These are phyloP conservation scores for Tridacna crocea DNA, from an alignment of 2,888 invertebrate genomes.

Conservation along the genomic window DNA sequence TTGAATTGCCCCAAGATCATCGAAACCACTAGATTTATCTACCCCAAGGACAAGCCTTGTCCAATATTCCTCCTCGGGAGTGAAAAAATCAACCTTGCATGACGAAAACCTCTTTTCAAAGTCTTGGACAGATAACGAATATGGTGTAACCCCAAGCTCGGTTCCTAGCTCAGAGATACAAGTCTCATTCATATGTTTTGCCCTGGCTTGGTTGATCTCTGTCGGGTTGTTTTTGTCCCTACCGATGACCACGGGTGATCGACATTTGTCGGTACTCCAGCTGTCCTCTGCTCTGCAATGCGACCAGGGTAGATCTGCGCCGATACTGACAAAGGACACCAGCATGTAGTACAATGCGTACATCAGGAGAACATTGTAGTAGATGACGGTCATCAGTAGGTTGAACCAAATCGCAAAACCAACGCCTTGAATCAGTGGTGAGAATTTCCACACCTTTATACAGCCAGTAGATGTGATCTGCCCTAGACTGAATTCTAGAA, in stretches of 20 bases:
- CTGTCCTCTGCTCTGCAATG: slow-evolving; percentile 11
- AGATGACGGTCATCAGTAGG: slow-evolving; percentile 34
- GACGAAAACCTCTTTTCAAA: neutral
- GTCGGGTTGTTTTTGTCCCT: neutral
- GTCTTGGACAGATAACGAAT: neutral
- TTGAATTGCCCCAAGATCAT: slow-evolving; percentile 24
- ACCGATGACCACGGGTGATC: slow-evolving; percentile 6
- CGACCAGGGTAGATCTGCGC: slow-evolving; percentile 40
- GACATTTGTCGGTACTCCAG: slow-evolving; percentile 36
- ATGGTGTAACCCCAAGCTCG: neutral
- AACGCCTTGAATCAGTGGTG: slow-evolving; percentile 40
- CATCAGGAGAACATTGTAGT: slow-evolving; percentile 46
- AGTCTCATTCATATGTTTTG: neutral
- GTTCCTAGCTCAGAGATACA: neutral
- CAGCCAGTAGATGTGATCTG: slow-evolving; percentile 43
- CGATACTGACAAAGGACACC: slow-evolving; percentile 42
- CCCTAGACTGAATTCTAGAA: slow-evolving; percentile 40
- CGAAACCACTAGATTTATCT: slow-evolving; percentile 22
- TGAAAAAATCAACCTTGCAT: slow-evolving; percentile 10
- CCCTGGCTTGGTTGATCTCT: neutral
- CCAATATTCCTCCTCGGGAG: slow-evolving; percentile 43
- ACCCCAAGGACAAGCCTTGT: slow-evolving; percentile 34
- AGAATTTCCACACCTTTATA: slow-evolving; percentile 35
- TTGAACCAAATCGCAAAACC: slow-evolving; percentile 46
- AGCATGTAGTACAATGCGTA: slow-evolving; percentile 42